Percentiles rank a stretch among this genome's conserved stretches.
Evolutionary conservation across 2,797 vertebrate genomes (phyloP).

Genomic region (Squalus acanthias): DNA sequence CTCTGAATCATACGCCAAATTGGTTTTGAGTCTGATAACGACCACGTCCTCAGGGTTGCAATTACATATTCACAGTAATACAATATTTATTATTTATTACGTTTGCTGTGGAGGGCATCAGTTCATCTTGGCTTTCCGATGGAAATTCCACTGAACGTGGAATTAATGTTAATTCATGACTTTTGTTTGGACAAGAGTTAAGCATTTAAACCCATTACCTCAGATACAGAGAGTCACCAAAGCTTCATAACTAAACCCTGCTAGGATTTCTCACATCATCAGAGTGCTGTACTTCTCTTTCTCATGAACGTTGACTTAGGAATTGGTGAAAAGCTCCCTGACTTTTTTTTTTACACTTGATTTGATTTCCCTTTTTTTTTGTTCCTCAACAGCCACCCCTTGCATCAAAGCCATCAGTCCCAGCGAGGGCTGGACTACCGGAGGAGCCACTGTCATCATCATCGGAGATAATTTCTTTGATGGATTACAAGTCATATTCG

Average conservation of each 20-base stretch:
- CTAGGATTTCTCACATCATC: conserved; percentile 13
- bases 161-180: conserved; percentile 29
- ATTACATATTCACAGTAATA: conserved; percentile 6
- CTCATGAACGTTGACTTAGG: not conserved
- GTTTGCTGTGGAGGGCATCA: not conserved
- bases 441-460: conserved; percentile 97
- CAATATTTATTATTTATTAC: conserved; percentile 16
- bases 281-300: not conserved
- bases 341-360: not conserved
- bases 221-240: not conserved
- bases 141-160: conserved; percentile 11
- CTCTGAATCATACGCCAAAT: not conserved
- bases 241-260: not conserved
- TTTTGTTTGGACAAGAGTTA: not conserved
- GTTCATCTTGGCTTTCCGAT: conserved; percentile 17
- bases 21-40: not conserved
- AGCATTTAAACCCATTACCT: not conserved
- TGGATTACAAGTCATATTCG: conserved; percentile 98
- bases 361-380: conserved; percentile 50
- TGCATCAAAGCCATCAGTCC: conserved; percentile 99
- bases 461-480: conserved; percentile 99
- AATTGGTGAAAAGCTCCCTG: not conserved
- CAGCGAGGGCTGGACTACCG: conserved; percentile 97
- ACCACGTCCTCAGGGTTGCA: not conserved
- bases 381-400: conserved; percentile 81